These are phyloP conservation scores for Hirtodrosophila histrioides DNA, from an alignment of 2,888 invertebrate genomes.

Conservation along the genomic window DNA sequence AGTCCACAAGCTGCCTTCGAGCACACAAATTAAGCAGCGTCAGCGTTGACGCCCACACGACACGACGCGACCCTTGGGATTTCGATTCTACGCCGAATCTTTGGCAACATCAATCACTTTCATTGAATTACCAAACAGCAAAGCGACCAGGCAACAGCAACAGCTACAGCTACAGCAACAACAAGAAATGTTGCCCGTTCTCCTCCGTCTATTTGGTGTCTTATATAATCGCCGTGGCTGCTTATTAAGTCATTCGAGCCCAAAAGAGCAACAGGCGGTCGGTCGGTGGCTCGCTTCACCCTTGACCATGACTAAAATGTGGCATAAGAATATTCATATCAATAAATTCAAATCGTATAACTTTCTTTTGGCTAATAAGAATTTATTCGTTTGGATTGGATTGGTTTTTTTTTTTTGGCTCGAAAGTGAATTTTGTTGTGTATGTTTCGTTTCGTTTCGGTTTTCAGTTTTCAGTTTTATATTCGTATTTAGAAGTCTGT, in stretches of 20 bases:
- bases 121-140: constrained; percentile 62
- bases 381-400: constrained; percentile 50
- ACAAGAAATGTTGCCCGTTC: constrained; percentile 21
- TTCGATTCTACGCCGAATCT: constrained; percentile 48
- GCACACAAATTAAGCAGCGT: constrained; percentile 41
- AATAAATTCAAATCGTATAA: constrained; percentile 21
- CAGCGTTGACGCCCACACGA: constrained; percentile 55
- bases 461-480: constrained; percentile 13
- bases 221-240: constrained; percentile 55
- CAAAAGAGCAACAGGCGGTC: constrained; percentile 41
- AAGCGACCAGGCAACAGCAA: constrained; percentile 7
- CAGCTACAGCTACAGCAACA: constrained; percentile 22
- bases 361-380: constrained; percentile 53
- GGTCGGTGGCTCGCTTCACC: constrained; percentile 24
- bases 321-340: constrained; percentile 1
- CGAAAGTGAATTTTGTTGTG: constrained; percentile 63
- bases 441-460: constrained; percentile 1
- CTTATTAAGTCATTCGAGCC: constrained; percentile 68
- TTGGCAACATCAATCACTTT: constrained; percentile 77
- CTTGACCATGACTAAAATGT: constrained; percentile 46
- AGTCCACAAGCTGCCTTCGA: constrained; percentile 20
- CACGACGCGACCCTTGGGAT: constrained; percentile 56
- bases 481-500: constrained; percentile 20
- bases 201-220: constrained; percentile 20
- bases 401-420: constrained; percentile 15